Percentiles rank a stretch among this genome's conserved stretches.
phyloP scores from a whole-genome alignment of 2,888 invertebrate genomes.

The Gymnocheta viridis region DNA sequence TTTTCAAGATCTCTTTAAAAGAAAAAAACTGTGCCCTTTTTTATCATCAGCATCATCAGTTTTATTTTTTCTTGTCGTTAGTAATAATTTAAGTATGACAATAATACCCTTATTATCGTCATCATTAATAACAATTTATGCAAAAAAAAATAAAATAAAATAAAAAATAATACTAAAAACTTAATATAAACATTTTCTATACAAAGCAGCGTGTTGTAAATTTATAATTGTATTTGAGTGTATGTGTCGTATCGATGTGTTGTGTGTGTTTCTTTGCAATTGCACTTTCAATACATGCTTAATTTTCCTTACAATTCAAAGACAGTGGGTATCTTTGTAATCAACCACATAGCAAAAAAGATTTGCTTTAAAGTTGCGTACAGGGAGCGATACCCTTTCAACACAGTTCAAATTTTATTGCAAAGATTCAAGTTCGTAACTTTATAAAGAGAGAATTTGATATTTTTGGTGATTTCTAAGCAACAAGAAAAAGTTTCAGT shows the following conservation, averaged over 20 bases:
- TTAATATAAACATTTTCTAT: slow-evolving; percentile 24
- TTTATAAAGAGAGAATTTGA: no score
- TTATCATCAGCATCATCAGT: neutral
- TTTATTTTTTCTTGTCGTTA: neutral
- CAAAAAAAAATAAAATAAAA: neutral
- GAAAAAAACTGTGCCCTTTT: neutral
- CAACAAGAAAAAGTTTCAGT: no score
- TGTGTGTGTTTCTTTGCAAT: slow-evolving; percentile 15
- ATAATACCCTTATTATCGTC: slow-evolving; percentile 39
- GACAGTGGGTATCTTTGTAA: neutral
- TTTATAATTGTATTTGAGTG: no score
- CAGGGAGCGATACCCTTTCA: neutral
- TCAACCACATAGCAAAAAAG: slow-evolving; percentile 11
- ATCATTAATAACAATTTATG: slow-evolving; percentile 65
- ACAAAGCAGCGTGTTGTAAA: neutral
- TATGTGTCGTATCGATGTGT: neutral
- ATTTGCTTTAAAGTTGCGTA: slow-evolving; percentile 34
- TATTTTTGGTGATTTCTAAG: no score
- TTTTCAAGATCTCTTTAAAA: slow-evolving; percentile 4
- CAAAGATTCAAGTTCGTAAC: no score
- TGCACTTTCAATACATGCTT: slow-evolving; percentile 50
- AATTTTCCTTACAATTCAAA: slow-evolving; percentile 42
- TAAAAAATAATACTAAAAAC: neutral
- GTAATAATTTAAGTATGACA: slow-evolving; percentile 14
- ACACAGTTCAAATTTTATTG: neutral